Base-by-base conservation (phyloP, 2,113 vertebrate genomes). In the Dicentrarchus labrax region DNA sequence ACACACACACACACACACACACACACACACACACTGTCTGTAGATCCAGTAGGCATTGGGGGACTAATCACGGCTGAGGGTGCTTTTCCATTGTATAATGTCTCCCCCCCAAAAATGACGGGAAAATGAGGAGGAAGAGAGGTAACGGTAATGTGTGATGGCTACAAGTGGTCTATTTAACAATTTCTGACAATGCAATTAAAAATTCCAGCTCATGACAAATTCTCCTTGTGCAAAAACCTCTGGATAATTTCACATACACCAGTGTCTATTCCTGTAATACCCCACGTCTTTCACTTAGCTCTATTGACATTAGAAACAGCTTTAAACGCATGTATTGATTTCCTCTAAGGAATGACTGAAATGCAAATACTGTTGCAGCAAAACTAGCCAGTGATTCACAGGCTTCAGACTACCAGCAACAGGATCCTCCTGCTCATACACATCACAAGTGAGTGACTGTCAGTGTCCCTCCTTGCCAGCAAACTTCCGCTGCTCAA, bases 31-130 rank as follows among this genome's bases (percentile, higher is more conserved):
- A 88, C n/a, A 66, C 47, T 36, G 30, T 80, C 48, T 78, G 67
- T 56, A 71, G 79, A 78, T 68, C 45, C 81, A 22, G 41, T 66
- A 86, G 82, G 59, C 64, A 61, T 60, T 53, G 59, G 68, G 70
- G 84, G 72, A 65, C 89, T 80, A 90, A 89, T 91, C 77, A 78
- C 22, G 16, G 66, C 80, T 86, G 47, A 68, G 50, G 69, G 83
- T 47, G 70, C 56, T 86, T 91, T 92, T 88, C 71, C 72, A 60
- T 53, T 80, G 22, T 17, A 22, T 51, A 71, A 60, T 17, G 39
- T 74, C 47, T 83, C 65, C 82, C 41, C 65, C 80, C 41, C 5
- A 69, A 83, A 80, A 88, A 61, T 72, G 30, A 87, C 15, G 41
- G 24, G 15, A 43, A 60, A 77, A 71, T 17, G 67, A 77, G 53